phyloP scores from a whole-genome alignment of 2,113 vertebrate genomes.

The Chaenocephalus aceratus region DNA sequence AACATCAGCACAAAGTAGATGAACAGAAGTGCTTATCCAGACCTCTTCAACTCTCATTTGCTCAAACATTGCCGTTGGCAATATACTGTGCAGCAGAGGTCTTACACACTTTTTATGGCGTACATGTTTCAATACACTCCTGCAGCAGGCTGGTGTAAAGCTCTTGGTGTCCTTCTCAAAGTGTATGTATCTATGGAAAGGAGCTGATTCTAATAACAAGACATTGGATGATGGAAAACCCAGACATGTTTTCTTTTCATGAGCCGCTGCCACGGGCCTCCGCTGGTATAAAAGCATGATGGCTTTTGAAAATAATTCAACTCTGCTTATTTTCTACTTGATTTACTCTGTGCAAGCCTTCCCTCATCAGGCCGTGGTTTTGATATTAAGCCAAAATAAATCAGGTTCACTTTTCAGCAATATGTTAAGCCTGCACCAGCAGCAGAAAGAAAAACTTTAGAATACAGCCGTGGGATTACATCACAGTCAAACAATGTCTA shows the following conservation, averaged over 20 bases:
- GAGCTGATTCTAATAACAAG: constrained; percentile 73
- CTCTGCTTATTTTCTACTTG: constrained; percentile 80
- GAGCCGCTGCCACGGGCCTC: constrained; percentile 60
- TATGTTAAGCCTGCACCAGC: constrained; percentile 59
- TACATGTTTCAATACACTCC: constrained; percentile 13
- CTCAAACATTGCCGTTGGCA: constrained; percentile 12
- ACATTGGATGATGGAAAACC: constrained; percentile 69
- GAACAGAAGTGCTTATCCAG: constrained; percentile 35
- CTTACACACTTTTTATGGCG: constrained; percentile 17
- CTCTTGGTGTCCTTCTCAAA: constrained; percentile 48
- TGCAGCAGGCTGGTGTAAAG: constrained; percentile 41
- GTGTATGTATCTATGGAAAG: constrained; percentile 63
- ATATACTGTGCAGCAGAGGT: constrained; percentile 7
- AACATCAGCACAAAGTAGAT: constrained; percentile 28
- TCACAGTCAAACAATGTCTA: constrained; percentile 82
- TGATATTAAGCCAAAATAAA: constrained; percentile 80
- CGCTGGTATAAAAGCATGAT: constrained; percentile 67
- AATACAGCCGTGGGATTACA: constrained; percentile 75
- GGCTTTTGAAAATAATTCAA: constrained; percentile 80
- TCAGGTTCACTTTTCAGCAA: constrained; percentile 65
- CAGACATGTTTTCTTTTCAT: constrained; percentile 77
- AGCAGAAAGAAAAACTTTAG: constrained; percentile 63
- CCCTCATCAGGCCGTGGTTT: constrained; percentile 74
- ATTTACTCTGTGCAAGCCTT: constrained; percentile 72
- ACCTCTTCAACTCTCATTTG: constrained; percentile 40